A percentile compares a stretch with the other conserved stretches of the same genome.
Conservation (phyloP, 2,113 vertebrate species). For the Notarius quadriscutis region DNA sequence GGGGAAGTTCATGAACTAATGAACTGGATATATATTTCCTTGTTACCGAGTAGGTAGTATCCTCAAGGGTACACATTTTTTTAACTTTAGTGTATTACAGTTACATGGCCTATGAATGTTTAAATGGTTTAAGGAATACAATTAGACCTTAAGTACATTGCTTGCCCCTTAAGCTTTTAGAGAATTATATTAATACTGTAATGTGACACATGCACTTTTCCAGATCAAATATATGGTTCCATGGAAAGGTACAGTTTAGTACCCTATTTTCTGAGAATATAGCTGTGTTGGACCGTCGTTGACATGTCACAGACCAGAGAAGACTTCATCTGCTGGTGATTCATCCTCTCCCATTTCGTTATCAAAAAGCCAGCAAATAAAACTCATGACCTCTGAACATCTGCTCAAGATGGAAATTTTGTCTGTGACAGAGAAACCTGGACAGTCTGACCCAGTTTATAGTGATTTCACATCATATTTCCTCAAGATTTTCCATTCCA, state of each 20-base stretch:
- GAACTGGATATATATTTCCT: background rate
- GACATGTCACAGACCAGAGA: background rate
- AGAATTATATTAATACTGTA: background rate
- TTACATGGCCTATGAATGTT: background rate
- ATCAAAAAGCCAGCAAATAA: background rate
- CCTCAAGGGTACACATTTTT: background rate
- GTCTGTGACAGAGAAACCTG: background rate
- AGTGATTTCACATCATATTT: slow-evolving; percentile 15
- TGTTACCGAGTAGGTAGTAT: background rate
- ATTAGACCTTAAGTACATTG: background rate
- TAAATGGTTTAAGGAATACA: background rate
- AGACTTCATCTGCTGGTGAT: background rate
- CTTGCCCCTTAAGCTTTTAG: background rate
- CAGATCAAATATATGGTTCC: background rate
- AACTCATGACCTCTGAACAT: background rate
- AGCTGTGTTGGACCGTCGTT: background rate
- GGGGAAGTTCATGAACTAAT: background rate
- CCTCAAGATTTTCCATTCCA: background rate
- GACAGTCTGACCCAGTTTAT: slow-evolving; percentile 24
- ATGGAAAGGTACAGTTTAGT: background rate
- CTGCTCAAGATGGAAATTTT: slow-evolving; percentile 21
- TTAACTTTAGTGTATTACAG: background rate
- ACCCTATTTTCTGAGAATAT: background rate
- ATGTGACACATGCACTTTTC: background rate
- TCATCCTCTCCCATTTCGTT: background rate